Percentiles rank a stretch among this genome's conserved stretches.
phyloP scores from a whole-genome alignment of 2,113 vertebrate genomes.

The Syngnathus floridae region DNA sequence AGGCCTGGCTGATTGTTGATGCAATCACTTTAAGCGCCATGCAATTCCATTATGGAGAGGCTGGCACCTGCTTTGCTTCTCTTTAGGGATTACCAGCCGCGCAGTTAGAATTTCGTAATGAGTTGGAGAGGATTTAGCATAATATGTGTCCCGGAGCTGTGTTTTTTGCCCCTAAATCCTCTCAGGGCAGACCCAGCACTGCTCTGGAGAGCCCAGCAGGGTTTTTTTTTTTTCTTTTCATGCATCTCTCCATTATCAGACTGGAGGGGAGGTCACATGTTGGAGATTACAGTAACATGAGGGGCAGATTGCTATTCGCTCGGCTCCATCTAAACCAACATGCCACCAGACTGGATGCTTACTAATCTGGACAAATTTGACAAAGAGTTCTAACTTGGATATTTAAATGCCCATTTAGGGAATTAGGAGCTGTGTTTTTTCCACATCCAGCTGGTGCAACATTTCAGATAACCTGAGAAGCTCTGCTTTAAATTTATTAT shows the following conservation, averaged over 20 bases:
- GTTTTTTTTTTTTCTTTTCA: constrained; percentile 22
- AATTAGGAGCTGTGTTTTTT: not conserved
- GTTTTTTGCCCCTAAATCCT: constrained; percentile 54
- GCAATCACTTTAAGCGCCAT: constrained; percentile 45
- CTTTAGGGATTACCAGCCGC: constrained; percentile 48
- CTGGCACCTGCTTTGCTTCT: constrained; percentile 52
- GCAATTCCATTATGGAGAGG: constrained; percentile 56
- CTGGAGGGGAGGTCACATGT: constrained; percentile 53
- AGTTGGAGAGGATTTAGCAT: constrained; percentile 61
- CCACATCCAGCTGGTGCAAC: not conserved
- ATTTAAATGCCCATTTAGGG: not conserved
- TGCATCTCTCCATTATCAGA: constrained; percentile 33
- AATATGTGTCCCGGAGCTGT: constrained; percentile 51
- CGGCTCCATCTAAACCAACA: constrained; percentile 38
- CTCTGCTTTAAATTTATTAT: too few relatives aligned
- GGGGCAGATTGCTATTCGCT: constrained; percentile 52
- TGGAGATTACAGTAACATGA: constrained; percentile 61
- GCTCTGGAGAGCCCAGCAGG: constrained; percentile 45
- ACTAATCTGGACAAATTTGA: constrained; percentile 40
- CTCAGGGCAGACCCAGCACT: constrained; percentile 37
- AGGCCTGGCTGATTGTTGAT: constrained; percentile 34
- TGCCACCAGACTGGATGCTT: constrained; percentile 33
- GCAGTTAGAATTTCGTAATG: constrained; percentile 57
- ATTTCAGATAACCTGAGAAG: too few relatives aligned
- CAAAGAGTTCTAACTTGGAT: not conserved